A percentile compares a stretch with the other conserved stretches of the same genome.
Evolutionary conservation across 2,888 invertebrate genomes (phyloP).

Genomic region (Eupithecia subumbrata): DNA sequence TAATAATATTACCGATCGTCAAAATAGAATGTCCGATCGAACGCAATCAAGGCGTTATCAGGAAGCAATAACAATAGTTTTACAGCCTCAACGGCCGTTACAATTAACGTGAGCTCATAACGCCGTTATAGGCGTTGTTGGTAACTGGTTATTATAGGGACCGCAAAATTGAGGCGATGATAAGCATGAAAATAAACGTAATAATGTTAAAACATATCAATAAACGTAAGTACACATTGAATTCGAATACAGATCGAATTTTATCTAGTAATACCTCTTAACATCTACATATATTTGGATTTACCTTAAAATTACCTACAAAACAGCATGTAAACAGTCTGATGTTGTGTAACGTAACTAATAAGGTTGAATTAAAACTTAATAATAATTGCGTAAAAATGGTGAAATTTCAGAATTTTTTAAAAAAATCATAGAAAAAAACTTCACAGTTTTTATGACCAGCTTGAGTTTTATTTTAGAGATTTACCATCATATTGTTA

Average conservation of each 20-base stretch:
- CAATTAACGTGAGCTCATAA: slow-evolving; percentile 35
- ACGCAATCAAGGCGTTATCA: slow-evolving; percentile 36
- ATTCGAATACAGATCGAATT: neutral
- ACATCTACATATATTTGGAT: too few species aligned
- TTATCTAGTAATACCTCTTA: too few species aligned
- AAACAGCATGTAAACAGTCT: too few species aligned
- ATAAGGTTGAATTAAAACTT: too few species aligned
- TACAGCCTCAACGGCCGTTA: slow-evolving; percentile 27
- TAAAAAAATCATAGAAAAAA: too few species aligned
- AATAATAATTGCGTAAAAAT: too few species aligned
- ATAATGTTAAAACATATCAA: neutral
- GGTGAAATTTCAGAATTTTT: too few species aligned
- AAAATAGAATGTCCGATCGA: slow-evolving; percentile 10
- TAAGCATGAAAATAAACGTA: neutral
- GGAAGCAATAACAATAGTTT: slow-evolving; percentile 39
- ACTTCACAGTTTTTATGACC: too few species aligned
- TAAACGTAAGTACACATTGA: neutral
- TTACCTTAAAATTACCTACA: too few species aligned
- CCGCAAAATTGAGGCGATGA: neutral
- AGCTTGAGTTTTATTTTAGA: too few species aligned
- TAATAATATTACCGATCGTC: neutral
- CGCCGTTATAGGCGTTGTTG: slow-evolving; percentile 21
- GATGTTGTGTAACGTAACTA: too few species aligned
- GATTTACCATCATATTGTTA: too few species aligned
- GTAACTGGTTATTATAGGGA: slow-evolving; percentile 12